These are phyloP conservation scores for Brotula barbata DNA, from an alignment of 2,797 vertebrate species.

Conservation along the genomic window DNA sequence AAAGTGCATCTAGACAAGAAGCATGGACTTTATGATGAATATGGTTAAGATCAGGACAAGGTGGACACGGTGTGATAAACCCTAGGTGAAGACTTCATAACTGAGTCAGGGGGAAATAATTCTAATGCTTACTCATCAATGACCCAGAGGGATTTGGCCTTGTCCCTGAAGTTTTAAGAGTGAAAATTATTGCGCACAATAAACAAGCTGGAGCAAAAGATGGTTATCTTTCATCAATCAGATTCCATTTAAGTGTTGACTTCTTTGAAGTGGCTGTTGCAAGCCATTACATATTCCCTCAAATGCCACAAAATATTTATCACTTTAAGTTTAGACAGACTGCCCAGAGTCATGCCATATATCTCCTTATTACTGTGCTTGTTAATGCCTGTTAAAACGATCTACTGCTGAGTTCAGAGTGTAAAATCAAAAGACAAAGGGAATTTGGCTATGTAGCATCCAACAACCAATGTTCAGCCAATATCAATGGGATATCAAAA, in stretches of 20 bases:
- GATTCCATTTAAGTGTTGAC: conserved; percentile 14
- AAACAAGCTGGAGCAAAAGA: conserved; percentile 26
- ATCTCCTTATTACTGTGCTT: conserved; percentile 18
- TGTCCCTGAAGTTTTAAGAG: conserved; percentile 30
- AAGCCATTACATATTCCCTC: conserved; percentile 16
- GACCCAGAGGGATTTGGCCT: conserved; percentile 17
- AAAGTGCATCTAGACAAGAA: background rate
- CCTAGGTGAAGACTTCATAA: conserved; percentile 20
- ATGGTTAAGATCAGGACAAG: conserved; percentile 3
- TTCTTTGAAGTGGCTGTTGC: conserved; percentile 33
- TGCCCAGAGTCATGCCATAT: conserved; percentile 13
- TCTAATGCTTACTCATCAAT: conserved; percentile 16
- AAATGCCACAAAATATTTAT: conserved; percentile 24
- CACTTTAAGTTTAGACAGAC: conserved; percentile 20
- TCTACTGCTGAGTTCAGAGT: conserved; percentile 20
- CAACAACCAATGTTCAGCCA: background rate
- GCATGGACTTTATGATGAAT: conserved; percentile 12
- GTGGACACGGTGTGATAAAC: background rate
- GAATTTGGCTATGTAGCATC: conserved; percentile 1
- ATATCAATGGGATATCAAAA: background rate
- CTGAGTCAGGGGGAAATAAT: conserved; percentile 22
- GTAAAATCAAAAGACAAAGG: conserved; percentile 15
- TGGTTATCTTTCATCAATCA: conserved; percentile 5
- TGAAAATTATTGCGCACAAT: conserved; percentile 30
- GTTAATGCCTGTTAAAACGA: conserved; percentile 37